Percentiles rank a stretch among this genome's conserved stretches.
phyloP scores from a whole-genome alignment of 2,797 vertebrate species.

The Oryzias sinensis region DNA sequence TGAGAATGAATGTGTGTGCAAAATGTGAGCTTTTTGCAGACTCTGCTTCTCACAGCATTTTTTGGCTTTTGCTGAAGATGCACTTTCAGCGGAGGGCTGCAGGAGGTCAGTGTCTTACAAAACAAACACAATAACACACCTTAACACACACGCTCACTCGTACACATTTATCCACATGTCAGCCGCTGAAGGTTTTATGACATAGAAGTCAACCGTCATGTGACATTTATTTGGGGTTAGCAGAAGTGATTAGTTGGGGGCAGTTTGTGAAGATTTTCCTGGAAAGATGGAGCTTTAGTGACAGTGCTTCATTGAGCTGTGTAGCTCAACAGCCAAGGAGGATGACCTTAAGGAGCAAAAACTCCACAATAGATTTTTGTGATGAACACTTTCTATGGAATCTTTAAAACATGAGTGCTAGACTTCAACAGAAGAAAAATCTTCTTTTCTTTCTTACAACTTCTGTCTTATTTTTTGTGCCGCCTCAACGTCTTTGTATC shows the following conservation, averaged over 20 bases:
- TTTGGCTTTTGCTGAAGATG: slow-evolving; percentile 65
- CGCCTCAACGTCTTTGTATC: slow-evolving; percentile 36
- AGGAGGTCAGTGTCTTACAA: slow-evolving; percentile 67
- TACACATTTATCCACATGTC: slow-evolving; percentile 6
- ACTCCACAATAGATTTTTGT: slow-evolving; percentile 24
- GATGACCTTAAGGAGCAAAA: slow-evolving; percentile 18
- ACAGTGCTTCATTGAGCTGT: neutral
- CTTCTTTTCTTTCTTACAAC: slow-evolving; percentile 25
- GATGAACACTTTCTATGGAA: slow-evolving; percentile 14
- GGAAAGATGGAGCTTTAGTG: slow-evolving; percentile 16
- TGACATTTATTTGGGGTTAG: slow-evolving; percentile 65
- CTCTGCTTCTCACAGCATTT: slow-evolving; percentile 52
- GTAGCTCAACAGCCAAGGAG: slow-evolving; percentile 10
- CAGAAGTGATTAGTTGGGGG: slow-evolving; percentile 60
- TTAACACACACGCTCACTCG: slow-evolving; percentile 1
- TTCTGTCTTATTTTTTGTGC: slow-evolving; percentile 27
- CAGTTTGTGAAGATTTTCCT: slow-evolving; percentile 48
- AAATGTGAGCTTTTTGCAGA: slow-evolving; percentile 68
- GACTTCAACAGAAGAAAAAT: slow-evolving; percentile 20
- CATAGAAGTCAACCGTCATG: slow-evolving; percentile 50
- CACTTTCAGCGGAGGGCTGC: slow-evolving; percentile 62
- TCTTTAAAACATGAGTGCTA: slow-evolving; percentile 7
- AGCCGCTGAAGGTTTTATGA: slow-evolving; percentile 40
- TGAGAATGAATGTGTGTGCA: slow-evolving; percentile 46
- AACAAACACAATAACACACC: slow-evolving; percentile 13